These are phyloP conservation scores for Cossypha dichroa DNA, from an alignment of 2,797 vertebrate genomes.

Conservation along the genomic window DNA sequence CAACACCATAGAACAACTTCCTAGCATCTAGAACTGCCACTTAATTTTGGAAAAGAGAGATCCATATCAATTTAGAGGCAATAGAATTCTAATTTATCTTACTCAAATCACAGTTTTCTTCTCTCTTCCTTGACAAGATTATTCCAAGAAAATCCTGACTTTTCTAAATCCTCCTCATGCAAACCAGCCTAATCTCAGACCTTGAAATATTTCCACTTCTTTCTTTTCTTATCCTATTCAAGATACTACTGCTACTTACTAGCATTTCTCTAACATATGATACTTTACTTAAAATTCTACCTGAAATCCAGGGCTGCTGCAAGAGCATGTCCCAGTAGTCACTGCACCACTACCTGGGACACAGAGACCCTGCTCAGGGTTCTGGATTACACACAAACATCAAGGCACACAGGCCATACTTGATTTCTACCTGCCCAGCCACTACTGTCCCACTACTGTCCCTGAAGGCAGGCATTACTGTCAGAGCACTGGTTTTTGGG, in stretches of 20 bases:
- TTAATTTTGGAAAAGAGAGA: not conserved
- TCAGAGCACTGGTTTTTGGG: not conserved
- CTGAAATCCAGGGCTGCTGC: not conserved
- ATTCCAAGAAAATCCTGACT: not conserved
- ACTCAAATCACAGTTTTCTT: not conserved
- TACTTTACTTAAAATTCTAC: not conserved
- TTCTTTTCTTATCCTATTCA: not conserved
- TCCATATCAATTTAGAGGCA: not conserved
- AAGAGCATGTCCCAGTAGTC: not conserved
- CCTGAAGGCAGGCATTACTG: not conserved
- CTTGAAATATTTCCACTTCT: not conserved
- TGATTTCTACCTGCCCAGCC: not conserved
- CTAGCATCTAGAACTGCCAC: not conserved
- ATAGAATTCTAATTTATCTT: not conserved
- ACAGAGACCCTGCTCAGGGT: not conserved
- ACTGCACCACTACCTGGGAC: not conserved
- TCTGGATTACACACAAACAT: not conserved
- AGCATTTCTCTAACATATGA: not conserved
- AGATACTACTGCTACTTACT: not conserved
- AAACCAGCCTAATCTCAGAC: not conserved
- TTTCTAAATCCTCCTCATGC: fast-evolving
- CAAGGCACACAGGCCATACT: not conserved
- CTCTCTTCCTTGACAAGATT: not conserved
- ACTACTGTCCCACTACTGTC: not conserved
- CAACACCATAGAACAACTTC: not conserved